A percentile compares a stretch with the other conserved stretches of the same genome.
These are phyloP conservation scores for Siniperca undulata DNA, from an alignment of 2,797 vertebrate genomes.

Conservation along the genomic window DNA sequence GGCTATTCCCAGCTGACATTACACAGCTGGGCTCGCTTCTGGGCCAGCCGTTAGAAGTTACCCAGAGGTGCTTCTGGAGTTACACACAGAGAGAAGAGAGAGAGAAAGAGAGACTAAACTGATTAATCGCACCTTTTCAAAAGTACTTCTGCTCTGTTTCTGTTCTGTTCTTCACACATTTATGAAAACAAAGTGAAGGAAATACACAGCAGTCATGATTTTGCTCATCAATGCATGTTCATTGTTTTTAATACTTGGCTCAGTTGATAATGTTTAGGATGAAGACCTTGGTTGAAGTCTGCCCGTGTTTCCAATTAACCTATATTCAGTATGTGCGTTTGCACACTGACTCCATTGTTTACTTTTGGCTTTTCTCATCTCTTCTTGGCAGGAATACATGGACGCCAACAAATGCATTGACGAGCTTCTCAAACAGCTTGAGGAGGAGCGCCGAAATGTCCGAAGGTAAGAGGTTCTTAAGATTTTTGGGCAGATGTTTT, in stretches of 20 bases:
- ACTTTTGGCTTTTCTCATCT: slow-evolving; percentile 43
- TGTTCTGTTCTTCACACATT: slow-evolving; percentile 44
- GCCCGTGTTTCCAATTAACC: slow-evolving; percentile 35
- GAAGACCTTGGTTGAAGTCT: slow-evolving; percentile 2
- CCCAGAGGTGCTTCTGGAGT: slow-evolving; percentile 79
- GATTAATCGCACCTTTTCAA: slow-evolving; percentile 69
- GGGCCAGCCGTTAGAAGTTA: slow-evolving; percentile 68
- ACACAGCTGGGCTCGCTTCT: slow-evolving; percentile 77
- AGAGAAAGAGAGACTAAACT: slow-evolving; percentile 41
- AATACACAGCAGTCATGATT: slow-evolving; percentile 26
- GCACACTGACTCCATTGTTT: slow-evolving; percentile 46
- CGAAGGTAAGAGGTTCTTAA: slow-evolving; percentile 85
- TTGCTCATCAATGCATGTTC: slow-evolving; percentile 1
- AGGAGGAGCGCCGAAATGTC: slow-evolving; percentile 90
- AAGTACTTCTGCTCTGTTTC: slow-evolving; percentile 29
- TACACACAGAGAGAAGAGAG: slow-evolving; percentile 53
- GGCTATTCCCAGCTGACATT: slow-evolving; percentile 77
- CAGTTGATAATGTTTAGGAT: background rate
- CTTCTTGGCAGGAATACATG: slow-evolving; percentile 89
- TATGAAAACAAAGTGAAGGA: slow-evolving; percentile 46
- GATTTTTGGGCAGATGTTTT: slow-evolving; percentile 72
- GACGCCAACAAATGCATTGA: slow-evolving; percentile 92
- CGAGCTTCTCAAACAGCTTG: slow-evolving; percentile 90
- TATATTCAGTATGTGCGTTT: background rate
- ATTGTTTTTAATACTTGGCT: slow-evolving; percentile 24